Conservation (phyloP, 2,888 invertebrate genomes). For the Notodonta dromedarius region DNA sequence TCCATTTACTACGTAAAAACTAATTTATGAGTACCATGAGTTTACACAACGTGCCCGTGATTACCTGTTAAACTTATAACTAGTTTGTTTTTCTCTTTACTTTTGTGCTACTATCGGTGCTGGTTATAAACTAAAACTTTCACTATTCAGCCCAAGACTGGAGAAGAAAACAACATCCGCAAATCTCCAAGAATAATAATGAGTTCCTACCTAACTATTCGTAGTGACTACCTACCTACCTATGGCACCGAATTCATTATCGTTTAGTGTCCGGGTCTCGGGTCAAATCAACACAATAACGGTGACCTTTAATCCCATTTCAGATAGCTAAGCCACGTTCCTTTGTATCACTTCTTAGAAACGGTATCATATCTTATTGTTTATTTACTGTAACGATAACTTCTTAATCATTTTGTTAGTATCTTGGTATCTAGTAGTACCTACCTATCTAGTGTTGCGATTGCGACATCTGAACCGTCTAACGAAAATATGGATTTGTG, state of each 20-base stretch:
- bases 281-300: slow-evolving; percentile 79
- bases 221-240: background rate
- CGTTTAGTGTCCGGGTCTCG: slow-evolving; percentile 70
- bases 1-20: slow-evolving; percentile 8
- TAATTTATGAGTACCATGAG: background rate
- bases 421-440: background rate
- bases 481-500: no score
- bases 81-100: no score
- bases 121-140: no score
- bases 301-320: slow-evolving; percentile 76
- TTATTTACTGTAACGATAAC: slow-evolving; percentile 47
- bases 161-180: background rate
- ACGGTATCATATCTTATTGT: slow-evolving; percentile 57
- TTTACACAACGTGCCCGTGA: background rate
- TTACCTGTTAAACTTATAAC: background rate
- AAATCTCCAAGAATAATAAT: background rate
- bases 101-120: no score
- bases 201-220: background rate
- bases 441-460: no score
- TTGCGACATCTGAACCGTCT: no score
- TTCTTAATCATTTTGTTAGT: slow-evolving; percentile 34
- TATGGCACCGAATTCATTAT: slow-evolving; percentile 62
- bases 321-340: slow-evolving; percentile 71
- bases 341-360: slow-evolving; percentile 76
- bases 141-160: no score